Conservation (phyloP, 2,113 vertebrate genomes). For the Psilopsiagon aymara region DNA sequence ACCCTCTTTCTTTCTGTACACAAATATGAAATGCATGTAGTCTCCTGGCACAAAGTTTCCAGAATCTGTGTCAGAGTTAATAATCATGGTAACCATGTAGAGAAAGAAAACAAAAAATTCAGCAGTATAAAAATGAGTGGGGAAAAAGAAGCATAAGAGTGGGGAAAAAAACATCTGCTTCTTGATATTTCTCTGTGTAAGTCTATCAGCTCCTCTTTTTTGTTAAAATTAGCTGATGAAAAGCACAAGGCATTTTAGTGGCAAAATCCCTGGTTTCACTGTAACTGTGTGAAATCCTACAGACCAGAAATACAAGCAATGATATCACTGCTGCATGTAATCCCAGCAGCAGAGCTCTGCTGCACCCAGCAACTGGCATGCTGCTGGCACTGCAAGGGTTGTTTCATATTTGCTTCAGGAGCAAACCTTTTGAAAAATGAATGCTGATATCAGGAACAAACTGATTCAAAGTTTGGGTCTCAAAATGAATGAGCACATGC, state of each 20-base stretch:
- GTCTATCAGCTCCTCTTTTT: background rate
- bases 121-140: background rate
- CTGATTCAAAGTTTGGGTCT: background rate
- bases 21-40: background rate
- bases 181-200: background rate
- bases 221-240: background rate
- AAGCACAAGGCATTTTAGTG: background rate
- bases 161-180: background rate
- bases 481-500: background rate
- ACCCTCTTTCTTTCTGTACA: background rate
- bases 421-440: background rate
- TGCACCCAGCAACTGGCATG: rapidly evolving
- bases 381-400: background rate
- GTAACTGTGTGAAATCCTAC: background rate
- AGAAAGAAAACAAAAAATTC: background rate
- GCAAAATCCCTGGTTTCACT: background rate
- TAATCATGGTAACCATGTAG: background rate
- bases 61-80: background rate
- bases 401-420: background rate
- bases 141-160: background rate
- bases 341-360: background rate
- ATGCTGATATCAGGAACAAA: background rate
- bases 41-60: background rate
- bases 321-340: background rate
- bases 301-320: background rate